Conservation (phyloP, 2,113 vertebrate species). For the Boulengeromyrus knoepffleri region DNA sequence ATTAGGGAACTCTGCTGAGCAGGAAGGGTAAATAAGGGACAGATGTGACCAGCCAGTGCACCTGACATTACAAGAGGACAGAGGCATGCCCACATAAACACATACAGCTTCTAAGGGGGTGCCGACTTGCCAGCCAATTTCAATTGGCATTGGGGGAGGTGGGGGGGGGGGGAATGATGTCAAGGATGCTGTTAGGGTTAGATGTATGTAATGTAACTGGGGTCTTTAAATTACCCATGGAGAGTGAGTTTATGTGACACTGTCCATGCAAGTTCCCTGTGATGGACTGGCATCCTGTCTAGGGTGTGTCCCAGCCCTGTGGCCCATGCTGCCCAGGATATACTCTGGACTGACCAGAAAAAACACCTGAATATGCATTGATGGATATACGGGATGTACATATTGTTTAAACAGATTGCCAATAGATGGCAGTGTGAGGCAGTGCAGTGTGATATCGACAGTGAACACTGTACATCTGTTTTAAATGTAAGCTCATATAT, state of each 20-base stretch:
- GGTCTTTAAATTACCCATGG: not conserved
- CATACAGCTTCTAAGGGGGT: not conserved
- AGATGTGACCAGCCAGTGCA: not conserved
- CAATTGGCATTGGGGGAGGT: not conserved
- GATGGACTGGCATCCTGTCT: not conserved
- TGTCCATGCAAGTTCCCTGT: not conserved
- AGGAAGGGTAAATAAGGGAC: slow-evolving; percentile 13
- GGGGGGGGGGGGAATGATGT: not conserved
- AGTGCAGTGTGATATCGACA: not conserved
- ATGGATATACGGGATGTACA: not conserved
- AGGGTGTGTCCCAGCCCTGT: not conserved
- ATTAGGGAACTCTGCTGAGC: slow-evolving; percentile 52
- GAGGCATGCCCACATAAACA: not conserved
- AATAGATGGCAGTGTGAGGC: slow-evolving; percentile 5
- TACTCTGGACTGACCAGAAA: not conserved
- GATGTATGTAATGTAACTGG: too few species aligned
- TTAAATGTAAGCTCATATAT: not conserved
- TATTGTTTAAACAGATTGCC: not conserved
- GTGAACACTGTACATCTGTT: not conserved
- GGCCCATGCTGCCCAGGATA: not conserved
- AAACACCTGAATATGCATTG: not conserved
- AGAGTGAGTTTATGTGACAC: not conserved
- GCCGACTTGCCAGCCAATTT: not conserved
- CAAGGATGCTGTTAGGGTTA: too few species aligned
- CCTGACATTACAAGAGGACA: not conserved